Conservation (phyloP, 2,888 invertebrate species). For the Mythimna vitellina region DNA sequence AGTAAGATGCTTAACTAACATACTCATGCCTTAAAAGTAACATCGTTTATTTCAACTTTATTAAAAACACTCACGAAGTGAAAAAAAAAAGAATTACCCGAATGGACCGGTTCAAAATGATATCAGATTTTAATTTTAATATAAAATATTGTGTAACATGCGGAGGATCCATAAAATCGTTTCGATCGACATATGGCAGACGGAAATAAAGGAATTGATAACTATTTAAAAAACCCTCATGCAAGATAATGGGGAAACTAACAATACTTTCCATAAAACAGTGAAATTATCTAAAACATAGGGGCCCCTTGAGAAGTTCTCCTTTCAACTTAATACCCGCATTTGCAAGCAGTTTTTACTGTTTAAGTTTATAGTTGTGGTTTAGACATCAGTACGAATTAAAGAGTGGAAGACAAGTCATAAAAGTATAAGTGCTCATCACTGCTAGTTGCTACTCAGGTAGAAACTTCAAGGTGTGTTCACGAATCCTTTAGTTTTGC, state of each 20-base stretch:
- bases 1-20: slow-evolving; percentile 24
- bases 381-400: slow-evolving; percentile 47
- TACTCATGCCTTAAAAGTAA: slow-evolving; percentile 26
- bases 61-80: slow-evolving; percentile 27
- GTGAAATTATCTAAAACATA: slow-evolving; percentile 76
- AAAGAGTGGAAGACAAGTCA: slow-evolving; percentile 7
- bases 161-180: slow-evolving; percentile 54
- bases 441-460: slow-evolving; percentile 5
- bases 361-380: slow-evolving; percentile 59
- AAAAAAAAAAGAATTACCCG: slow-evolving; percentile 33
- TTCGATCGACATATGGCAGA: slow-evolving; percentile 64
- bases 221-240: slow-evolving; percentile 78
- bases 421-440: slow-evolving; percentile 14
- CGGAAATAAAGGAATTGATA: slow-evolving; percentile 69
- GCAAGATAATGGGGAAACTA: slow-evolving; percentile 65
- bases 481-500: slow-evolving; percentile 12
- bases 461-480: slow-evolving; percentile 9
- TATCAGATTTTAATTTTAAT: slow-evolving; percentile 29
- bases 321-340: slow-evolving; percentile 69
- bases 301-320: slow-evolving; percentile 73
- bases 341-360: slow-evolving; percentile 68
- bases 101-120: slow-evolving; percentile 51
- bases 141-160: slow-evolving; percentile 45
- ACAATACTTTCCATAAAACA: slow-evolving; percentile 75
- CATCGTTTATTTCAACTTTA: slow-evolving; percentile 12